Evolutionary conservation across 2,113 vertebrate species (phyloP).

Genomic region (Neopipo cinnamomea): DNA sequence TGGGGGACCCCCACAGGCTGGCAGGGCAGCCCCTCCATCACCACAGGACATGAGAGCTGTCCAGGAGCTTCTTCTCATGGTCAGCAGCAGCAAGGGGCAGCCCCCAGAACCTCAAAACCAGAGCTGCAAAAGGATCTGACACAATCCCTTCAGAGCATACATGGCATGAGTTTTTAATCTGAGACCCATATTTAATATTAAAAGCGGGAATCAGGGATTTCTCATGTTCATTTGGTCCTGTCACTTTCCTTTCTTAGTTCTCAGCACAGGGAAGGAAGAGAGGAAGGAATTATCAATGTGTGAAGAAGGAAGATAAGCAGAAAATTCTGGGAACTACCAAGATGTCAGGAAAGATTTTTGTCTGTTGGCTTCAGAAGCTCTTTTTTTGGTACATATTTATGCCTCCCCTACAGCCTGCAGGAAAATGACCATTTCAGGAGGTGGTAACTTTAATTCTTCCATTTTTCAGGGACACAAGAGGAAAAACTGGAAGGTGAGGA

Average conservation of each 20-base stretch:
- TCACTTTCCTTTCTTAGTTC: not conserved
- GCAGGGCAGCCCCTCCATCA: not conserved
- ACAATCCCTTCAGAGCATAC: not conserved
- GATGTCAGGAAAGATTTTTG: not conserved
- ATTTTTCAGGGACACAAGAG: slow-evolving; percentile 87
- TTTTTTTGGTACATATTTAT: not conserved
- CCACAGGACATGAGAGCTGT: not conserved
- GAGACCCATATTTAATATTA: not conserved
- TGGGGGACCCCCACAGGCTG: not conserved
- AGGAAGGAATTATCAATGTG: not conserved
- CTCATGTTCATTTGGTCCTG: not conserved
- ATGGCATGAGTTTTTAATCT: not conserved
- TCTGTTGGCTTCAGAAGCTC: not conserved
- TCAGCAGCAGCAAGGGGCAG: not conserved
- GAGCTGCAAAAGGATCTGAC: not conserved
- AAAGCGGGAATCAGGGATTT: not conserved
- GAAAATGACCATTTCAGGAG: not conserved
- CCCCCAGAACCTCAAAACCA: too few species aligned
- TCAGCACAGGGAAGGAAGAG: not conserved
- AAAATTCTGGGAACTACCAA: not conserved
- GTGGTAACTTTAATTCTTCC: not conserved
- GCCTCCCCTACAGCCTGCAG: not conserved
- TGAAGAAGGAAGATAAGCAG: not conserved
- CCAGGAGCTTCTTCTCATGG: not conserved
- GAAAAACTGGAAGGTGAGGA: slow-evolving; percentile 97